phyloP scores from a whole-genome alignment of 64 coral and sea anemone species.

The Stichodactyla mertensii region DNA sequence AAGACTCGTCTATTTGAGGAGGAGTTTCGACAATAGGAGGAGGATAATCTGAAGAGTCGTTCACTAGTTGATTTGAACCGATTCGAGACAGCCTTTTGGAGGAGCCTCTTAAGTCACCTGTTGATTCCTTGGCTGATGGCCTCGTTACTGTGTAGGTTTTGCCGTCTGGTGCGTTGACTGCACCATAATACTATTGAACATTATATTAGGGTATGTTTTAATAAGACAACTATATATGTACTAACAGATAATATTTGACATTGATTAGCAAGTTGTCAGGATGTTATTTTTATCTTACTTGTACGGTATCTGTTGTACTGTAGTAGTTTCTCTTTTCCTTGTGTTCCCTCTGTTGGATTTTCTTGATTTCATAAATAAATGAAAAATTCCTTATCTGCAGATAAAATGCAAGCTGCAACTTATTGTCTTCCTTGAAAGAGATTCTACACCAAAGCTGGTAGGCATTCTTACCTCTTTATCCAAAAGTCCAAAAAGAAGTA shows the following conservation, averaged over 20 bases:
- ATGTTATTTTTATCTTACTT: slow-evolving; percentile 25
- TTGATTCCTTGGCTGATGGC: slow-evolving; percentile 86
- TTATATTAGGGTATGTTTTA: background rate
- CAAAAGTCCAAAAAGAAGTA: slow-evolving; percentile 47
- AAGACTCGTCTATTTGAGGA: slow-evolving; percentile 41
- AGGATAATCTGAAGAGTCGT: slow-evolving; percentile 55
- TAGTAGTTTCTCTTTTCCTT: slow-evolving; percentile 89
- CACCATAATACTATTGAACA: slow-evolving; percentile 68
- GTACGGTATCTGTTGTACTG: slow-evolving; percentile 87
- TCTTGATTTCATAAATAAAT: slow-evolving; percentile 52
- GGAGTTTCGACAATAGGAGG: slow-evolving; percentile 73
- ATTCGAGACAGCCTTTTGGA: slow-evolving; percentile 85
- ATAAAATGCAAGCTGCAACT: background rate
- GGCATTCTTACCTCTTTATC: slow-evolving; percentile 35
- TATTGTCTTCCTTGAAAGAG: background rate
- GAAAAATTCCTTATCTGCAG: slow-evolving; percentile 46
- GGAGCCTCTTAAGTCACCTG: slow-evolving; percentile 64
- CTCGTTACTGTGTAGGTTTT: slow-evolving; percentile 82
- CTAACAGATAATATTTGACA: background rate
- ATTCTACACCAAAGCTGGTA: background rate
- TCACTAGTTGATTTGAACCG: slow-evolving; percentile 45
- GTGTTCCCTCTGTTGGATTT: slow-evolving; percentile 60
- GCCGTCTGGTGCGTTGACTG: slow-evolving; percentile 63
- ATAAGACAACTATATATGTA: too few species aligned
- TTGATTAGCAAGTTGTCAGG: background rate